Evolutionary conservation across 2,113 vertebrate genomes (phyloP).

Genomic region (Xerus inauris): DNA sequence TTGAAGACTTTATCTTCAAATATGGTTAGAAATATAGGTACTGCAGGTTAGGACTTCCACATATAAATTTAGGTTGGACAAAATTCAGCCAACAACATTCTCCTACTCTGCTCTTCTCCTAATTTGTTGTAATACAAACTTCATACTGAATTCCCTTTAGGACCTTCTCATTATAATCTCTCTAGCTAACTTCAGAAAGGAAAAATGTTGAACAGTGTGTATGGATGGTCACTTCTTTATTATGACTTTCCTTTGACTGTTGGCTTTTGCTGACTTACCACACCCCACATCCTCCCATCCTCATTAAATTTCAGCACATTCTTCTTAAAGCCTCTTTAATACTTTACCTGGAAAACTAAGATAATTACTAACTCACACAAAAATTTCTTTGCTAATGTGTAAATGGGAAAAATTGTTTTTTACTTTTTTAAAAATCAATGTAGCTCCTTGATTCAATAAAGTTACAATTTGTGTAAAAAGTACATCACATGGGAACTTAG

Average conservation of each 20-base stretch:
- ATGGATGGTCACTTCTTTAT: neutral
- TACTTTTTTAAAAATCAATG: neutral
- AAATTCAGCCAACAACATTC: neutral
- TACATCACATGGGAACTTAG: neutral
- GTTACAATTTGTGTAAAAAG: neutral
- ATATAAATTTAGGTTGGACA: neutral
- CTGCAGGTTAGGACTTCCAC: neutral
- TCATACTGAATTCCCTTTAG: neutral
- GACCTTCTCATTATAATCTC: neutral
- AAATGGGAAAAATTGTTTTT: neutral
- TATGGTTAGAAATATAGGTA: neutral
- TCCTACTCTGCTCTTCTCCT: neutral
- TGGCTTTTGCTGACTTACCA: neutral
- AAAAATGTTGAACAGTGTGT: neutral
- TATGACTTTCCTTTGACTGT: neutral
- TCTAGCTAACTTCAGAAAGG: neutral
- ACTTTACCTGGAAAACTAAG: neutral
- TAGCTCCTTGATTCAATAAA: neutral
- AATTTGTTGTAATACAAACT: neutral
- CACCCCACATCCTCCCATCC: rapidly evolving
- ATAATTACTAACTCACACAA: neutral
- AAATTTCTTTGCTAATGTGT: neutral
- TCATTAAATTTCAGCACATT: neutral
- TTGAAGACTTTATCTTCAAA: neutral
- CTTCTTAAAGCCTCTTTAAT: neutral